Evolutionary conservation across 2,888 invertebrate species (phyloP).

Genomic region (Dugesia japonica): DNA sequence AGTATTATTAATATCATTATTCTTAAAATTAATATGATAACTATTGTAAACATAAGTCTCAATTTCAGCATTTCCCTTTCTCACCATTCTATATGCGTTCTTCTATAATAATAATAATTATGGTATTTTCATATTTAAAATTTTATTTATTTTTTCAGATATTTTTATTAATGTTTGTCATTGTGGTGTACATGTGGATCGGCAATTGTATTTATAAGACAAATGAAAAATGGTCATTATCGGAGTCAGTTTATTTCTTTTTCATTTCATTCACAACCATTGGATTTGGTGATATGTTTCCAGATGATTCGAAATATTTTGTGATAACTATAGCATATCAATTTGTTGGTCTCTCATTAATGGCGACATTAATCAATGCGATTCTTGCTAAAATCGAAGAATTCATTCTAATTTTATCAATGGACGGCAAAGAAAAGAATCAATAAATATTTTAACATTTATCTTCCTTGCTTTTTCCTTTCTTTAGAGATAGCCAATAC

Average conservation of each 20-base stretch:
- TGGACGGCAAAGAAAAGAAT: too few species aligned
- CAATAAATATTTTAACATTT: too few species aligned
- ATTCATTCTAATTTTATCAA: not conserved
- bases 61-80: too few species aligned
- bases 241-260: not conserved
- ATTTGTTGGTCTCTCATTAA: slow-evolving; percentile 2
- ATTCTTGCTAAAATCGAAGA: not conserved
- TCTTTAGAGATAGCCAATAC: too few species aligned
- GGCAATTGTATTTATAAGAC: not conserved
- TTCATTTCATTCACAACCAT: not conserved
- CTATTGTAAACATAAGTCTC: too few species aligned
- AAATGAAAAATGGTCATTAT: slow-evolving; percentile 3
- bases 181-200: not conserved
- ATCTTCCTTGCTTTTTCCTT: too few species aligned
- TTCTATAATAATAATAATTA: too few species aligned
- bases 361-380: not conserved
- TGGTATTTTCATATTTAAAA: not conserved
- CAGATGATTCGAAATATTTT: not conserved
- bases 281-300: not conserved
- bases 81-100: too few species aligned
- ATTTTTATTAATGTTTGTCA: not conserved
- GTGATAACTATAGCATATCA: not conserved
- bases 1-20: too few species aligned
- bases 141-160: not conserved
- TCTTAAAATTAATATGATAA: too few species aligned